These are phyloP conservation scores for Eclectus roratus DNA, from an alignment of 2,113 vertebrate genomes.

Conservation along the genomic window DNA sequence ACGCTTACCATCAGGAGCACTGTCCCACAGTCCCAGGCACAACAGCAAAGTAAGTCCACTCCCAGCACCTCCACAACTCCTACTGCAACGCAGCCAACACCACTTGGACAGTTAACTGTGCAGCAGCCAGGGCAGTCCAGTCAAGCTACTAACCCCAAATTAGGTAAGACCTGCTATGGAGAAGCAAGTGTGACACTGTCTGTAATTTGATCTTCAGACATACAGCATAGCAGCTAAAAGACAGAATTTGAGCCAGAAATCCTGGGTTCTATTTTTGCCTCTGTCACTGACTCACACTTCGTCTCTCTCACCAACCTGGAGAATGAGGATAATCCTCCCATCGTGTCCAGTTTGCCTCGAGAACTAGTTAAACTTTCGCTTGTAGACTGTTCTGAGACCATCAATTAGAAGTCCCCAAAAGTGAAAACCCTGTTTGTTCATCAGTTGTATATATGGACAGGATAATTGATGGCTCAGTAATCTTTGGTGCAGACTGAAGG, in stretches of 20 bases:
- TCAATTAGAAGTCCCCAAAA: background rate
- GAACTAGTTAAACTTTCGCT: background rate
- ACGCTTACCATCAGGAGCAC: conserved; percentile 87
- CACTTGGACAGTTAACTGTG: conserved; percentile 70
- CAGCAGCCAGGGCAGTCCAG: conserved; percentile 71
- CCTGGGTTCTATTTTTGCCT: background rate
- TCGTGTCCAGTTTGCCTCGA: background rate
- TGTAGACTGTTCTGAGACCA: background rate
- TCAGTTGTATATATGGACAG: background rate
- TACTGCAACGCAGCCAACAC: conserved; percentile 69
- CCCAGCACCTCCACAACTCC: conserved; percentile 73
- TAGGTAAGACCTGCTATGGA: conserved; percentile 68
- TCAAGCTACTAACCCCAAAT: conserved; percentile 75
- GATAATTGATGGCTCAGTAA: background rate
- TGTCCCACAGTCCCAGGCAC: conserved; percentile 71
- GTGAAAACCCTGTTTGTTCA: background rate
- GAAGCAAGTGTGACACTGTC: background rate
- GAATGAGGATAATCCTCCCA: background rate
- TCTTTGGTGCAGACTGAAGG: background rate
- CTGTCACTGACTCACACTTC: background rate
- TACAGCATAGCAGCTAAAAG: background rate
- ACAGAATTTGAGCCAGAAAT: background rate
- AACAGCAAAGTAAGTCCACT: conserved; percentile 75
- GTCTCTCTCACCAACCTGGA: background rate
- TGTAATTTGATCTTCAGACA: background rate